A percentile compares a stretch with the other conserved stretches of the same genome.
These are phyloP conservation scores for Brenthis ino DNA, from an alignment of 2,888 invertebrate species.

Conservation along the genomic window DNA sequence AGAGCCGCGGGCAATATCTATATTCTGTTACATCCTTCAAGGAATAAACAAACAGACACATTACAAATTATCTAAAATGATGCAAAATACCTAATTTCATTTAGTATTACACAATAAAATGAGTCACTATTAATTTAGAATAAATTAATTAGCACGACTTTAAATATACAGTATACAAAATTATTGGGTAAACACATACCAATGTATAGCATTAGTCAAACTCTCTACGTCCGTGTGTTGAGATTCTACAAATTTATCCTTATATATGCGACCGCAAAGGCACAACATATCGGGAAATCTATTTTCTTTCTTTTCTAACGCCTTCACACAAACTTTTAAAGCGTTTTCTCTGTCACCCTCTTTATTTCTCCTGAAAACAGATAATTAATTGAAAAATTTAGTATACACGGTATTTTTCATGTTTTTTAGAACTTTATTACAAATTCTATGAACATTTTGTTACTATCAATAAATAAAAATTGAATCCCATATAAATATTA, in stretches of 20 bases:
- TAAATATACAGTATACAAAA: not conserved
- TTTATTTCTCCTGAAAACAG: conserved; percentile 88
- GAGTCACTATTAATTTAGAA: too few species aligned
- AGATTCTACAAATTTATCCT: conserved; percentile 98
- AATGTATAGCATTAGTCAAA: conserved; percentile 95
- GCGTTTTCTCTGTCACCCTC: conserved; percentile 97
- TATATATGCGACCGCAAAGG: conserved; percentile 98
- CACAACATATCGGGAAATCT: conserved; percentile 98
- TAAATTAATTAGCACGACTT: too few species aligned
- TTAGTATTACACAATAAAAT: too few species aligned
- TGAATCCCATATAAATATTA: conserved; percentile 3
- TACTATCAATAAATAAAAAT: conserved; percentile 7
- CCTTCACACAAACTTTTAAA: conserved; percentile 93
- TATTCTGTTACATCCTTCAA: too few species aligned
- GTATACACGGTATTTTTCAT: too few species aligned
- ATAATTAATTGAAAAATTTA: too few species aligned
- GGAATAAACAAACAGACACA: too few species aligned
- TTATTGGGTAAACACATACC: conserved; percentile 79
- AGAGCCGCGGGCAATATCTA: too few species aligned
- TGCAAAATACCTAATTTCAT: too few species aligned
- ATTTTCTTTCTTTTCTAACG: conserved; percentile 95
- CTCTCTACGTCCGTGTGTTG: conserved; percentile 94
- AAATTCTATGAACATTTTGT: too few species aligned
- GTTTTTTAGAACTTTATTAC: too few species aligned
- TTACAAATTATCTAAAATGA: too few species aligned